These are phyloP conservation scores for Arvicanthis niloticus DNA, from an alignment of 2,113 vertebrate genomes.

Conservation along the genomic window DNA sequence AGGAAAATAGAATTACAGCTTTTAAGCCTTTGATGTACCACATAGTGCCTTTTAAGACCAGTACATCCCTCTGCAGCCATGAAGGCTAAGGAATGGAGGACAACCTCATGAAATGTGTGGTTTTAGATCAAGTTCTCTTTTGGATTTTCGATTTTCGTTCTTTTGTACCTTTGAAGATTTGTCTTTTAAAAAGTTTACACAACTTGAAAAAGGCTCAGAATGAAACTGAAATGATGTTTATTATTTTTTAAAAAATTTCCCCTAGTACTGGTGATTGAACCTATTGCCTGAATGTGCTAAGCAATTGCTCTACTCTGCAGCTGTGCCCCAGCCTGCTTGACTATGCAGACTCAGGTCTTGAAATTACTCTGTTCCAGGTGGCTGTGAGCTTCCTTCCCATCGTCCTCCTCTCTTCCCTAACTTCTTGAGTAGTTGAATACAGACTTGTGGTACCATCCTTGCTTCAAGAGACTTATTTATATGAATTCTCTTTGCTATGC, in stretches of 20 bases:
- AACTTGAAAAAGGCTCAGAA: constrained; percentile 61
- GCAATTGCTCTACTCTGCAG: not conserved
- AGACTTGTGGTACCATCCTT: not conserved
- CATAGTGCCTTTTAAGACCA: constrained; percentile 80
- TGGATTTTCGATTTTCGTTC: not conserved
- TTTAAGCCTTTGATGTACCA: constrained; percentile 69
- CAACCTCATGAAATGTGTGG: not conserved
- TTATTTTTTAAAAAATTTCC: not conserved
- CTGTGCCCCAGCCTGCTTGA: not conserved
- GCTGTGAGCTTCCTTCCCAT: too few species aligned
- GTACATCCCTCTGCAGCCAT: not conserved
- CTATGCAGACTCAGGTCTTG: not conserved
- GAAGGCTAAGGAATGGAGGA: not conserved
- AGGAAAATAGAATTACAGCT: constrained; percentile 18
- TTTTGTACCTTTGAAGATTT: constrained; percentile 29
- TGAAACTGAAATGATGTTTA: constrained; percentile 26
- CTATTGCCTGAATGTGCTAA: not conserved
- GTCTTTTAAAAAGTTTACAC: constrained; percentile 11
- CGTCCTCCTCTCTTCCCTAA: too few species aligned
- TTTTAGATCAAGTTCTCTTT: not conserved
- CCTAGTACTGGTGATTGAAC: not conserved
- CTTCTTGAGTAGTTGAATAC: not conserved
- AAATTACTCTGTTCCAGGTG: not conserved
- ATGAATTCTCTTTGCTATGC: constrained; percentile 27
- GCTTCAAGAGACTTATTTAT: not conserved